A percentile compares a stretch with the other conserved stretches of the same genome.
Conservation (phyloP, 2,888 invertebrate species). For the Heliconius hortense region DNA sequence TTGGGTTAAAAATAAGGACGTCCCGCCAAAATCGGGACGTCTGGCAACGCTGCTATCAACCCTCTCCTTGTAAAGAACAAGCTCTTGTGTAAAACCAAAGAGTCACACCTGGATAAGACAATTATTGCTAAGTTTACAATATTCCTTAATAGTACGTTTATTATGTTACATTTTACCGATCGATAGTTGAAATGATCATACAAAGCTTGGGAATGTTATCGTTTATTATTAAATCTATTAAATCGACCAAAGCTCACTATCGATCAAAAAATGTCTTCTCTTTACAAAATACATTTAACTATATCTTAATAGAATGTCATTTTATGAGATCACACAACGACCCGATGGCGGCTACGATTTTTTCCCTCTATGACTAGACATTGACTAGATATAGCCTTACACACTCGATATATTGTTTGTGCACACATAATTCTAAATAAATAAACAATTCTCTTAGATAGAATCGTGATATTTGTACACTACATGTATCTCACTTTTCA, state of each 20-base stretch:
- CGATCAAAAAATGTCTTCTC: neutral
- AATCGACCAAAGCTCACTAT: neutral
- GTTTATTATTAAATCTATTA: neutral
- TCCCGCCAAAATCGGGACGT: too few species aligned
- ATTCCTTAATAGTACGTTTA: slow-evolving; percentile 16
- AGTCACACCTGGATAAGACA: slow-evolving; percentile 29
- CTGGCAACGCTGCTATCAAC: neutral
- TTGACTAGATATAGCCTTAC: slow-evolving; percentile 34
- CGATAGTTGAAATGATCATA: neutral
- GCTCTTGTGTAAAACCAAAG: slow-evolving; percentile 33
- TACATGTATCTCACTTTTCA: neutral
- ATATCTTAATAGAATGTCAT: slow-evolving; percentile 23
- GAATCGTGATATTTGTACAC: neutral
- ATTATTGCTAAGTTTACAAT: slow-evolving; percentile 41
- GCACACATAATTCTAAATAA: slow-evolving; percentile 30
- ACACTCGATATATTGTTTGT: slow-evolving; percentile 29
- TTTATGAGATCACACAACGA: slow-evolving; percentile 29
- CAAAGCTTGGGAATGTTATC: neutral
- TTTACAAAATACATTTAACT: slow-evolving; percentile 6
- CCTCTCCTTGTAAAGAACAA: slow-evolving; percentile 28
- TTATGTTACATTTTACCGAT: neutral
- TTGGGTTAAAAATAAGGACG: too few species aligned
- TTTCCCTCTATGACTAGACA: slow-evolving; percentile 34
- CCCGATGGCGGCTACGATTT: slow-evolving; percentile 12
- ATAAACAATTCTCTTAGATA: slow-evolving; percentile 2